Base-by-base conservation (phyloP, 2,113 vertebrate genomes). In the Lepisosteus osseus region DNA sequence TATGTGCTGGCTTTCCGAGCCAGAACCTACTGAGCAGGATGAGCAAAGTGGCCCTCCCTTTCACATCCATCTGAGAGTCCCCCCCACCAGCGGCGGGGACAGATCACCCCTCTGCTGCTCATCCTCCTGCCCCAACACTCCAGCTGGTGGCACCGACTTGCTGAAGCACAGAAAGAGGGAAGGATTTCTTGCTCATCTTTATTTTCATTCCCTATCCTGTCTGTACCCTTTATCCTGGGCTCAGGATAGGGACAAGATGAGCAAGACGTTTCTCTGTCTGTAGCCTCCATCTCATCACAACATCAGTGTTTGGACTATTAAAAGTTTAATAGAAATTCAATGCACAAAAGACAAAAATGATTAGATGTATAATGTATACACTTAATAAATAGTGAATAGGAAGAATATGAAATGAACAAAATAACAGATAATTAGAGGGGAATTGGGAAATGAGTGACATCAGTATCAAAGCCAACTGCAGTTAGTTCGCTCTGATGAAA, bases 1-100 rank as follows among this genome's bases (percentile, higher is more conserved):
- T 89, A 85, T 71, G 74, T 54, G 82, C 69, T 72, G 65, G 66
- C 68, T 75, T 61, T 77, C 57, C 56, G 51, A 57, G 74, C 74
- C 79, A 74, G 76, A 54, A 62, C 69, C 41, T 54, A 45, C 76
- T 77, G 75, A 41, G 61, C n/a, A 42, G 47, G 47, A 51, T n/a
- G 14, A 68, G 66, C 14, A 17, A 3, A 3, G 64, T 8, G n/a
- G 54, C 61, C n/a, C 61, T 62, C 29, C 29, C 15, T 44, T 7
- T 47, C 42, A 8, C 12, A 62, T 9, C 7, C 69, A 9, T 7
- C 55, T 51, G 47, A n/a, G 12, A 13, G 13, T 5, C 4, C 4
- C n/a, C 4, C 2, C 1, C 40, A 56, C 15, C 67, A 51, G 47
- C 47, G 9, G 9, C 2, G 1, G 47, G 47, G 5, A 51, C 9